These are phyloP conservation scores for Epizoanthus ramosus DNA, from an alignment of 92 coral and sea anemone genomes.

Conservation along the genomic window DNA sequence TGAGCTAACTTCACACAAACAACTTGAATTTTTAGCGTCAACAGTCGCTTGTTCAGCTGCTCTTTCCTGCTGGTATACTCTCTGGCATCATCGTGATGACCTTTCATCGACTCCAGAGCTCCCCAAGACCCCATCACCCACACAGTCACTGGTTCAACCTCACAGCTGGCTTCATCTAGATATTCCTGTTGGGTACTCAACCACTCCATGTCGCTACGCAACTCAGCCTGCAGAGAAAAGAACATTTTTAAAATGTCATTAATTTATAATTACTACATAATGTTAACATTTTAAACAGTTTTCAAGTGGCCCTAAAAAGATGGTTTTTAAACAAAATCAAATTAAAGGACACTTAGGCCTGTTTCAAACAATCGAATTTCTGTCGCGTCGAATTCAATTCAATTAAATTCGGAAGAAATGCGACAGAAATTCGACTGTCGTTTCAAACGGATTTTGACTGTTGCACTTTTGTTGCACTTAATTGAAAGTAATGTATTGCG, in stretches of 20 bases:
- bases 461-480: no score
- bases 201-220: slow-evolving; percentile 68
- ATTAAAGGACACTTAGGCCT: no score
- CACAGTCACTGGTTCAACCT: slow-evolving; percentile 60
- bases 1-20: slow-evolving; percentile 70
- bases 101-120: slow-evolving; percentile 76
- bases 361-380: no score
- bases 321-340: no score
- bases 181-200: slow-evolving; percentile 75
- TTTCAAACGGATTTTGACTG: no score
- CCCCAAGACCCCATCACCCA: slow-evolving; percentile 92
- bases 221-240: slow-evolving; percentile 51
- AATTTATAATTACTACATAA: background rate
- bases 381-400: no score
- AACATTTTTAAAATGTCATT: no score
- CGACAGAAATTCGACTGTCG: no score
- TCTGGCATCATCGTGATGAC: slow-evolving; percentile 69
- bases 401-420: no score
- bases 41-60: slow-evolving; percentile 62
- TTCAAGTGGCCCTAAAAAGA: no score
- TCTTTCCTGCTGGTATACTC: slow-evolving; percentile 67
- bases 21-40: slow-evolving; percentile 76
- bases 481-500: no score
- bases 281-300: background rate
- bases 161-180: slow-evolving; percentile 60